Evolutionary conservation across 2,113 vertebrate genomes (phyloP), one percentile per base, ranked within the genome.

Genomic region (Oreocharis arfaki): DNA sequence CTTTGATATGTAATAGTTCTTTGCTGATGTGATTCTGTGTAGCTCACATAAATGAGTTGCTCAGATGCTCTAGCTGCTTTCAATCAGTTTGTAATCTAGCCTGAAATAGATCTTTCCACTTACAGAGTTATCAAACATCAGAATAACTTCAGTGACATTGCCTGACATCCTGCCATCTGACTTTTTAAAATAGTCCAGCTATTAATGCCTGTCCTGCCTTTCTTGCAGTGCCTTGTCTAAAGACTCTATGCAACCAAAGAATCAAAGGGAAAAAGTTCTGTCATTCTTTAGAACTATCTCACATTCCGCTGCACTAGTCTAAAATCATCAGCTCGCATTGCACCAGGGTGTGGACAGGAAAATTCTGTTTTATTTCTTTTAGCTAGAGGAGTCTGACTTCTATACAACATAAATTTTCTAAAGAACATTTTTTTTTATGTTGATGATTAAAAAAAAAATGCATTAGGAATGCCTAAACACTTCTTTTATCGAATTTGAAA

Each of bases 41-140:
- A 77, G 42, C 42, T 92, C 60, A 73, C 71, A 83, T 61, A 80
- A 90, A 60, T 53, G 63, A 13, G 13, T 76, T 90, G 86, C 44
- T 86, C 49, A 81, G 68, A 69, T 77, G 84, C 92, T 93, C 95
- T 79, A 88, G 23, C 35, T 81, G 42, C 60, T 92, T 92, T 87
- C 82, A 70, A 92, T 76, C 55, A 42, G 24, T 74, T n/a, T 44
- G 37, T 50, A 78, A 86, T 55, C 56, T 55, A 65, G 11, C 63
- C 52, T 63, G 35, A 86, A 93, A 80, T 11, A 73, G 26, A 39
- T 81, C 20, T 65, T 63, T 79, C 16, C 46, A 26, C n/a, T 70
- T 82, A 53, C 5, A 67, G 61, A 44, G 27, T 64, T 81, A 65
- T 68, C 68, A 81, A 75, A 56, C 33, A 68, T 78, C 52, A 68